phyloP scores from a whole-genome alignment of 2,888 invertebrate species.

The Aphodius granarius region DNA sequence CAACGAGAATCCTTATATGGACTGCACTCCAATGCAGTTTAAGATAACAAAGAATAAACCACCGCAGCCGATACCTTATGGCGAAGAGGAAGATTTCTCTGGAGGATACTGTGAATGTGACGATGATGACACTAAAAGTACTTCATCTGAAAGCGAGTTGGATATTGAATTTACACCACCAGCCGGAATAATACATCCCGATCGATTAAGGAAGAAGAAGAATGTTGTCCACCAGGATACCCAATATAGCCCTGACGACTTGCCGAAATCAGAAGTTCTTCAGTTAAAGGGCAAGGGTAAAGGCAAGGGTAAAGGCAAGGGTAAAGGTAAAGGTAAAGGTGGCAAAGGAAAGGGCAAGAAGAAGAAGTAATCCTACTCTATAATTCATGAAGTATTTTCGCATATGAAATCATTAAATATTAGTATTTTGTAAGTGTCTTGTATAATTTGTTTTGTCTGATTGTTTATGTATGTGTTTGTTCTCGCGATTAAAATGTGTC shows the following conservation, averaged over 20 bases:
- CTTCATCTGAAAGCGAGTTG: constrained; percentile 65
- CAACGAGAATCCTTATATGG: constrained; percentile 68
- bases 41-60: constrained; percentile 64
- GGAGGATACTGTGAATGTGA: constrained; percentile 49
- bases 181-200: constrained; percentile 66
- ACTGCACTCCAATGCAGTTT: constrained; percentile 69
- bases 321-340: constrained; percentile 28
- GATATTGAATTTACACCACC: constrained; percentile 75
- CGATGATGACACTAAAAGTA: constrained; percentile 55
- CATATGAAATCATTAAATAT: constrained; percentile 12
- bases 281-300: constrained; percentile 20
- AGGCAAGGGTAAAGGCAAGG: constrained; percentile 19
- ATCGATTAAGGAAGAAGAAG: constrained; percentile 50
- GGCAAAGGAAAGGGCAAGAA: constrained; percentile 28
- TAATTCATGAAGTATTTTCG: constrained; percentile 2
- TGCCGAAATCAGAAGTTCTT: constrained; percentile 45
- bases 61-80: constrained; percentile 48
- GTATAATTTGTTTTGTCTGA: constrained; percentile 11
- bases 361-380: constrained; percentile 30
- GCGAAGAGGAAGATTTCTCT: constrained; percentile 55
- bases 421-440: constrained; percentile 17
- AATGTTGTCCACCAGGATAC: constrained; percentile 62
- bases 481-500: constrained; percentile 12
- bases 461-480: constrained; percentile 17
- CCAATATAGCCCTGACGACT: constrained; percentile 63